Percentiles rank a stretch among this genome's conserved stretches.
phyloP scores from a whole-genome alignment of 2,113 vertebrate species.

The Mustelus asterias region DNA sequence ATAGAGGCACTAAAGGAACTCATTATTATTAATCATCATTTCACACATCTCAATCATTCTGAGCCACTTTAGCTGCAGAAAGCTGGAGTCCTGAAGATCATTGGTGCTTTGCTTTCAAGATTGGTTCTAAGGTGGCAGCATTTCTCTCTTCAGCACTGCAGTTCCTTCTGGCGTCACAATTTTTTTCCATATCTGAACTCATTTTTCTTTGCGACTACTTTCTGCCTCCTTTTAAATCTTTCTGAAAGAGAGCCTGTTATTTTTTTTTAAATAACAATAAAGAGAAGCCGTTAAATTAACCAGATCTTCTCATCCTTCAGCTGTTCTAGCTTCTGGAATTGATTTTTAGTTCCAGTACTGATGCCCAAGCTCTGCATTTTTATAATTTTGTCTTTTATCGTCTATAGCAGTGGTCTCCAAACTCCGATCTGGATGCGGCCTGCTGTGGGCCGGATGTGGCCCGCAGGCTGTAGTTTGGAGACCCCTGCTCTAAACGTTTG shows the following conservation, averaged over 20 bases:
- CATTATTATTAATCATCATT: neutral
- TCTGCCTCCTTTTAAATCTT: neutral
- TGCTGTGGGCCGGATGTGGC: too few relatives aligned
- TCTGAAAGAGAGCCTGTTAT: neutral
- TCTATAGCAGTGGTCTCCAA: too few relatives aligned
- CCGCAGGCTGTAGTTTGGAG: too few relatives aligned
- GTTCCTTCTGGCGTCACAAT: neutral
- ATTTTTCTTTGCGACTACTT: neutral
- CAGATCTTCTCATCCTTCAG: neutral
- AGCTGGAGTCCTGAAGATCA: neutral
- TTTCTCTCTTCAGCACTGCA: neutral
- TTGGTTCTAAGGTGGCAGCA: neutral
- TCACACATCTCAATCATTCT: neutral
- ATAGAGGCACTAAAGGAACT: too few relatives aligned
- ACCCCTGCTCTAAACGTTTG: neutral
- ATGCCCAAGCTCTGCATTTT: neutral
- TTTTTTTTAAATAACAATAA: neutral
- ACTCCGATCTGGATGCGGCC: too few relatives aligned
- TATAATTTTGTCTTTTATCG: neutral
- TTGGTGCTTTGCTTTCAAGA: neutral
- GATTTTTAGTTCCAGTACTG: neutral
- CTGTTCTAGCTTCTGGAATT: neutral
- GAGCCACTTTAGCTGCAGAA: neutral
- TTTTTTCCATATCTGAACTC: neutral
- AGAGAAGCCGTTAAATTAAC: neutral